Evolutionary conservation across 2,113 vertebrate genomes (phyloP).

Genomic region (Rattus norvegicus): GRCr8 NC_086026.1:101757501-101758000

Average conservation of each 20-base stretch:
- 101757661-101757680: background rate
- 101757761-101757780: background rate
- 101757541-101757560: background rate
- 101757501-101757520: background rate
- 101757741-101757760: background rate
- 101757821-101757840: background rate
- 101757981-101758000: background rate
- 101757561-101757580: background rate
- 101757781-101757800: background rate
- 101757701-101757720: too few relatives aligned
- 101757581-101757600: background rate
- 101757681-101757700: background rate
- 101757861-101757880: background rate
- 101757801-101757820: background rate
- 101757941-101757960: background rate
- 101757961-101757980: background rate
- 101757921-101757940: background rate
- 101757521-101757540: background rate
- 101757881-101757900: background rate
- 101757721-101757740: background rate
- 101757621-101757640: background rate
- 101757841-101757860: background rate
- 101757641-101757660: background rate
- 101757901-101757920: too few relatives aligned
- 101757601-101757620: background rate